Evolutionary conservation across 2,113 vertebrate species (phyloP), one percentile per base, ranked within the genome.

Genomic region (Hypomesus transpacificus): DNA sequence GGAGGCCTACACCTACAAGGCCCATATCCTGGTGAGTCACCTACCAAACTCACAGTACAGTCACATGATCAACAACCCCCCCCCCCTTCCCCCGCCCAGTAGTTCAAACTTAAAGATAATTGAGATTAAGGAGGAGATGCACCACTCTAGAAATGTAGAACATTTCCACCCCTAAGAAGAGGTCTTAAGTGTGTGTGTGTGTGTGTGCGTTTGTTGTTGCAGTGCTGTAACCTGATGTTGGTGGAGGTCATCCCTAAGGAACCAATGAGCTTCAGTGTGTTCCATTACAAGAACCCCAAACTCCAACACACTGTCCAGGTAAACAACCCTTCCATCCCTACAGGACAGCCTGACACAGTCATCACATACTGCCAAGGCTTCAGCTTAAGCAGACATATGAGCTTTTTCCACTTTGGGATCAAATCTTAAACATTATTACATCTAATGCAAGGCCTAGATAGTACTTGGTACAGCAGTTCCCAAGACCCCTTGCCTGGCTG

Each of bases 141-240:
- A 34, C 7, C 31, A 34, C 31, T 34, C 31, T 34, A 34, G 31
- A 34, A 34, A 34, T 39, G 39, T 39, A 8, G 39, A 5, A 11
- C 9, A 39, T 7, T 39, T 39, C 6, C 39, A 39, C 39, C 9
- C 39, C 4, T 39, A 11, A 46, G 8, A 46, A 13, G 9, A 13
- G 39, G 39, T 46, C n/a, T 62, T 39, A 11, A 20, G 7, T 58
- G 14, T 64, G 31, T 73, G 24, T 74, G 13, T 74, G 13, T 34
- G 66, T 46, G 18, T 0, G 50, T 66, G 26, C 24, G 51, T 56
- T 17, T 87, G 8, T 86, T 80, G 18, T 75, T 85, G 11, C 87
- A 99, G 97, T 99, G 97, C 72, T 96, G 96, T 80, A 99, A 98
- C 87, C 92, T 99, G 80, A 99, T 99, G 97, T 92, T 99, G n/a